Evolutionary conservation across 1,140 invertebrate genomes (phyloP).

Genomic region (Delia radicum): DNA sequence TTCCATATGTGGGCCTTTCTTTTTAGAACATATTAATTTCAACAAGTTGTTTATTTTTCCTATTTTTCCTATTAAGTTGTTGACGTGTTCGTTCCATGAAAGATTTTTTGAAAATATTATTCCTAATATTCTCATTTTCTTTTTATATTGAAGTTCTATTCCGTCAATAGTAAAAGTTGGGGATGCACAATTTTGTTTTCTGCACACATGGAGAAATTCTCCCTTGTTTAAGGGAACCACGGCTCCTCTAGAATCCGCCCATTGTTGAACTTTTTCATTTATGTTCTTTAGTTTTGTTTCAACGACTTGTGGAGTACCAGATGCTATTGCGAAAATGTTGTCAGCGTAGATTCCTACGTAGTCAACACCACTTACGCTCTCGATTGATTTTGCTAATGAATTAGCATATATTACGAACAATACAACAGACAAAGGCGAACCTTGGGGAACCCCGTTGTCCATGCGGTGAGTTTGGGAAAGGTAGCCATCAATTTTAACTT

Average conservation of each 20-base stretch:
- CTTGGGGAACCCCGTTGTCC: background rate
- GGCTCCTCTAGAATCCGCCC: background rate
- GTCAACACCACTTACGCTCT: background rate
- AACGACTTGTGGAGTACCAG: background rate
- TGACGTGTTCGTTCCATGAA: background rate
- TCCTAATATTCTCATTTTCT: background rate
- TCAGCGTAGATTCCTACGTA: background rate
- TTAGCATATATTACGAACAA: background rate
- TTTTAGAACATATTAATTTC: background rate
- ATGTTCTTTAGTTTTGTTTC: background rate
- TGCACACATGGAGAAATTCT: background rate
- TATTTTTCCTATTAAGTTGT: background rate
- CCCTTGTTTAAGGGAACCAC: background rate
- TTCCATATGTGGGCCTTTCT: background rate
- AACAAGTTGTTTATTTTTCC: background rate
- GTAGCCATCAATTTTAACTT: background rate
- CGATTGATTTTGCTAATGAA: background rate
- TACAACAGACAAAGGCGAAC: background rate
- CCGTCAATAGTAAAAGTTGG: background rate
- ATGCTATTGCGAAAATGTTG: slow-evolving; percentile 3
- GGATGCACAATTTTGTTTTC: background rate
- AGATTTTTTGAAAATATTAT: background rate
- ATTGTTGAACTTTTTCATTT: background rate
- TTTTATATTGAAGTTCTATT: background rate
- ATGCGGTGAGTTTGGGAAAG: background rate